Evolutionary conservation across 2,888 invertebrate genomes (phyloP).

Genomic region (Camptogramma bilineatum): DNA sequence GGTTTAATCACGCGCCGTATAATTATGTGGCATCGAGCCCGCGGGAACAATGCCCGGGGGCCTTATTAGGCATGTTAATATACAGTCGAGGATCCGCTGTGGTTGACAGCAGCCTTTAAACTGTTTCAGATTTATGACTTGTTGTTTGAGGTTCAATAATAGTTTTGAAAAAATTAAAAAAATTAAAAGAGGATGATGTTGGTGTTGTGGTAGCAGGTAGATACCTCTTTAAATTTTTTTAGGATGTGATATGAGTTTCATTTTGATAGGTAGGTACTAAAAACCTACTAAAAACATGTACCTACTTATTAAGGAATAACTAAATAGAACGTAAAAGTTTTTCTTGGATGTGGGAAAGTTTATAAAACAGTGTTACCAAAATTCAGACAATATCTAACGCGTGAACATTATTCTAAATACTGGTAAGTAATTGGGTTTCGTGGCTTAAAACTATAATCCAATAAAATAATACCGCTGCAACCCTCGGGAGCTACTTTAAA

Average conservation of each 20-base stretch:
- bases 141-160: background rate
- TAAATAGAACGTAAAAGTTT: too few species aligned
- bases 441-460: conserved; percentile 17
- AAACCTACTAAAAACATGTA: too few species aligned
- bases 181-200: background rate
- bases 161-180: background rate
- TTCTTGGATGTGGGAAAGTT: too few species aligned
- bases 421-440: conserved; percentile 22
- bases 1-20: conserved; percentile 26
- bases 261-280: too few species aligned
- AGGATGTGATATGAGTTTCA: background rate
- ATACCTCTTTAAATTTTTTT: background rate
- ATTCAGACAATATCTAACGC: background rate
- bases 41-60: conserved; percentile 21
- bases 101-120: background rate
- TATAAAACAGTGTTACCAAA: background rate
- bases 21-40: conserved; percentile 25
- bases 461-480: conserved; percentile 16
- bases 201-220: background rate
- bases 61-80: conserved; percentile 14
- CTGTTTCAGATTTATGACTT: background rate
- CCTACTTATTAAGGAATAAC: background rate
- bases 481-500: conserved; percentile 47
- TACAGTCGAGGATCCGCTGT: background rate
- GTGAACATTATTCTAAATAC: background rate